Conservation (phyloP, 2,797 vertebrate species). For the Periparus ater region DNA sequence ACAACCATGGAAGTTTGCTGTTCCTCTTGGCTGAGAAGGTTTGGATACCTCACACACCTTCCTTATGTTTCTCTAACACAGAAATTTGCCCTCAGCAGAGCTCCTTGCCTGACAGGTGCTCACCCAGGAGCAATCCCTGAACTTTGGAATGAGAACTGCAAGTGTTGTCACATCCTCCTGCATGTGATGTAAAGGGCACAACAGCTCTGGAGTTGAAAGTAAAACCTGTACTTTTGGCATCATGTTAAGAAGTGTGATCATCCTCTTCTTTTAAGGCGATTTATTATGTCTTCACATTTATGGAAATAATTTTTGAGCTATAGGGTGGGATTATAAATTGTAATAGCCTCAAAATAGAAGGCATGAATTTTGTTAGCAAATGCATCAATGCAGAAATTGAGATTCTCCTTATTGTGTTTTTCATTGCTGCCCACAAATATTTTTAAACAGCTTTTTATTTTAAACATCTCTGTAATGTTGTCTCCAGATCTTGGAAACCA, state of each 20-base stretch:
- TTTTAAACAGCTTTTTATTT: neutral
- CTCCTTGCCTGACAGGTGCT: neutral
- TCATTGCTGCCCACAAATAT: accelerated
- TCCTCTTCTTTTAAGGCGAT: neutral
- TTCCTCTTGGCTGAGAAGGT: neutral
- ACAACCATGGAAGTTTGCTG: neutral
- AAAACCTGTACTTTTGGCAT: neutral
- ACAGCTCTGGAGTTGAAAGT: neutral
- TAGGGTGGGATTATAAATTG: neutral
- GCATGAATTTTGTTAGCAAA: neutral
- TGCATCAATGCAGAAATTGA: neutral
- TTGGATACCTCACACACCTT: neutral
- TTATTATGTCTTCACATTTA: neutral
- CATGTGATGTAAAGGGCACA: neutral
- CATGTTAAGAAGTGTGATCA: neutral
- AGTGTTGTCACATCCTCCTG: neutral
- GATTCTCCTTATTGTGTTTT: neutral
- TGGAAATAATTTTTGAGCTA: neutral
- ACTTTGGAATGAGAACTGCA: neutral
- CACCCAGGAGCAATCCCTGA: neutral
- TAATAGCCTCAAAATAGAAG: neutral
- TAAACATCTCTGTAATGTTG: neutral
- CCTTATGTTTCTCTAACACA: neutral
- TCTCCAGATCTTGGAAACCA: neutral
- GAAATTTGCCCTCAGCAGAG: neutral